These are phyloP conservation scores for Heliocidaris tuberculata DNA, from an alignment of 35 echinoderm and acorn worm species.

Conservation along the genomic window DNA sequence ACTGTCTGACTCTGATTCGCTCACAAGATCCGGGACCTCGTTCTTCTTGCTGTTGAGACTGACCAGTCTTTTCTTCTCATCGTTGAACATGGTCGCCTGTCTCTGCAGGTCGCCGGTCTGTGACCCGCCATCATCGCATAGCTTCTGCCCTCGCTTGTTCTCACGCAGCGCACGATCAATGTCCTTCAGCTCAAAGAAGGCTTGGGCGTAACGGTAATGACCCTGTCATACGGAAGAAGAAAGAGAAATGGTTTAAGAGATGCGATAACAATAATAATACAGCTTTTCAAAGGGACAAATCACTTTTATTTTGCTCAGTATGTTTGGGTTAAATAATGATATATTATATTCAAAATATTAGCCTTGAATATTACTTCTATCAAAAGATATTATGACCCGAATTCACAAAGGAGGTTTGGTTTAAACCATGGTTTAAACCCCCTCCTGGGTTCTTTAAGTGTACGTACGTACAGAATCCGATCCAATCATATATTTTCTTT, in stretches of 20 bases:
- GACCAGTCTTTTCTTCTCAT: slow-evolving; percentile 30
- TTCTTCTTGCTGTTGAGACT: background rate
- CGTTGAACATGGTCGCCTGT: background rate
- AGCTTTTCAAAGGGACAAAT: too few species aligned
- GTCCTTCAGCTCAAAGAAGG: slow-evolving; percentile 71
- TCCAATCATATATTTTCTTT: too few species aligned
- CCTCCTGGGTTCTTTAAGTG: too few species aligned
- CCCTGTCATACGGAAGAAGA: slow-evolving; percentile 31
- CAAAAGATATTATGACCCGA: too few species aligned
- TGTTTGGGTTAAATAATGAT: too few species aligned
- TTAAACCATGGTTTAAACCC: too few species aligned
- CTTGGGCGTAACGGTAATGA: slow-evolving; percentile 76
- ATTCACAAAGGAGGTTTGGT: too few species aligned
- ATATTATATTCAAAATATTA: too few species aligned
- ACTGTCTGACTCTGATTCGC: slow-evolving; percentile 55
- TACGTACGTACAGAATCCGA: too few species aligned
- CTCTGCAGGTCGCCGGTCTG: background rate
- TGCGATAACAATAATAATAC: background rate
- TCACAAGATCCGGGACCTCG: slow-evolving; percentile 50
- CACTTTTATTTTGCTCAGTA: too few species aligned
- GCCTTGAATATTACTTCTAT: too few species aligned
- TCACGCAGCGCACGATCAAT: slow-evolving; percentile 54
- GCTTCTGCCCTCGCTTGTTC: slow-evolving; percentile 50
- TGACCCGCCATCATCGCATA: background rate
- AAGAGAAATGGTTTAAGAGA: background rate